These are phyloP conservation scores for Progne subis DNA, from an alignment of 2,113 vertebrate genomes.

Conservation along the genomic window DNA sequence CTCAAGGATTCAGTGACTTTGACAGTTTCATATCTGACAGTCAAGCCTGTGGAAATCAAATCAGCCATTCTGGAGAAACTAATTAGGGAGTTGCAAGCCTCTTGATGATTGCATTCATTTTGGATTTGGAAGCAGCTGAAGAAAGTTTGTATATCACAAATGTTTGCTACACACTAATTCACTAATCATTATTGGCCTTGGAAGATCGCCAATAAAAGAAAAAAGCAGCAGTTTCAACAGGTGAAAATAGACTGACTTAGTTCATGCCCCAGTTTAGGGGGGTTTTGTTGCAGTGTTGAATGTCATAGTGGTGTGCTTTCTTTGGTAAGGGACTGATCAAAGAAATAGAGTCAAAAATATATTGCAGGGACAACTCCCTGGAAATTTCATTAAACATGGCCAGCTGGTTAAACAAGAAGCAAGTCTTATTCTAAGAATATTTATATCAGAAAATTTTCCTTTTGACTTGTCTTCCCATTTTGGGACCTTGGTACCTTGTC, in stretches of 20 bases:
- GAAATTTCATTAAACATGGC: neutral
- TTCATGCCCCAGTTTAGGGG: neutral
- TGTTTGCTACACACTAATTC: conserved; percentile 25
- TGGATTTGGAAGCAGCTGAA: conserved; percentile 2
- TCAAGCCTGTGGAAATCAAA: neutral
- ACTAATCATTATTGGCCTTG: conserved; percentile 17
- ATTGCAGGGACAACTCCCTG: neutral
- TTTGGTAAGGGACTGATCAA: neutral
- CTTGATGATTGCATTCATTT: conserved; percentile 12
- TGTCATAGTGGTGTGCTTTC: neutral
- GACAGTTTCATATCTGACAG: neutral
- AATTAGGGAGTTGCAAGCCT: conserved; percentile 26
- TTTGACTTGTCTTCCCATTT: neutral
- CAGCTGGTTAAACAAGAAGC: neutral
- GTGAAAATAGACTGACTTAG: neutral
- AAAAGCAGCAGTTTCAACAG: neutral
- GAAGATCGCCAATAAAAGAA: conserved; percentile 8
- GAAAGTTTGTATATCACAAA: conserved; percentile 25
- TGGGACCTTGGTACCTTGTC: neutral
- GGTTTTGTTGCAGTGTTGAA: neutral
- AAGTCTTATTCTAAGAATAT: neutral
- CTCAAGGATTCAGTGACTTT: neutral
- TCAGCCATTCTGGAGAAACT: neutral
- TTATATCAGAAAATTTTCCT: neutral
- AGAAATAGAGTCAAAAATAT: neutral